These are phyloP conservation scores for Teleogryllus occipitalis DNA, from an alignment of 1,140 invertebrate genomes.

Conservation along the genomic window DNA sequence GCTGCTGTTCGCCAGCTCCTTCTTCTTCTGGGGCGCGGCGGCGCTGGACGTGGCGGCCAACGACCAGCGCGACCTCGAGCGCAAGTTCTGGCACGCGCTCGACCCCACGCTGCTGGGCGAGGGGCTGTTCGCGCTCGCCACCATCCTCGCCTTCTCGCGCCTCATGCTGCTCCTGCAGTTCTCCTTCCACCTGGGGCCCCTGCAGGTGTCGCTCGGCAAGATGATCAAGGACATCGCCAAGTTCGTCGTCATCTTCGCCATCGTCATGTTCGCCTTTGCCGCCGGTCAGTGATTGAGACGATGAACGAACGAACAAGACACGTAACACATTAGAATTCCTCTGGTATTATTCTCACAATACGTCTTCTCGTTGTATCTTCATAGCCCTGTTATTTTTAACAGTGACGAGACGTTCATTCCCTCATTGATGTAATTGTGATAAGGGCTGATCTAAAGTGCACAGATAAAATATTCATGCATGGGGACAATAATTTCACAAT, in stretches of 20 bases:
- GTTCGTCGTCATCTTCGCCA: background rate
- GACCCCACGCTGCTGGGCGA: slow-evolving; percentile 64
- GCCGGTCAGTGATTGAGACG: background rate
- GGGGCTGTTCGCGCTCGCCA: slow-evolving; percentile 60
- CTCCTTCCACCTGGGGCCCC: slow-evolving; percentile 48
- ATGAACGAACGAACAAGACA: too few relatives aligned
- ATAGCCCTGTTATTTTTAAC: too few relatives aligned
- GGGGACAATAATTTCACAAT: too few relatives aligned
- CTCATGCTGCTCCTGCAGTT: slow-evolving; percentile 48
- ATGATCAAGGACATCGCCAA: background rate
- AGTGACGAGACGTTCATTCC: too few relatives aligned
- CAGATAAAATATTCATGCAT: too few relatives aligned
- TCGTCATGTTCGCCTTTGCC: background rate
- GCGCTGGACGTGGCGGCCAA: slow-evolving; percentile 37
- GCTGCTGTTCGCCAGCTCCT: slow-evolving; percentile 39
- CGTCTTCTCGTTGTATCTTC: too few relatives aligned
- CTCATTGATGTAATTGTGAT: too few relatives aligned
- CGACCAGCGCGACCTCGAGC: slow-evolving; percentile 40
- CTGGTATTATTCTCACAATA: too few relatives aligned
- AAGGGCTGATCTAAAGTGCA: too few relatives aligned
- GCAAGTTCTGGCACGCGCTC: slow-evolving; percentile 59
- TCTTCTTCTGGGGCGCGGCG: slow-evolving; percentile 43
- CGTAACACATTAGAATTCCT: too few relatives aligned
- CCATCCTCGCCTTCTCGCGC: slow-evolving; percentile 57
- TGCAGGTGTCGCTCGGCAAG: slow-evolving; percentile 37